Evolutionary conservation across 2,797 vertebrate species (phyloP).

Genomic region (Natrix natrix): DNA sequence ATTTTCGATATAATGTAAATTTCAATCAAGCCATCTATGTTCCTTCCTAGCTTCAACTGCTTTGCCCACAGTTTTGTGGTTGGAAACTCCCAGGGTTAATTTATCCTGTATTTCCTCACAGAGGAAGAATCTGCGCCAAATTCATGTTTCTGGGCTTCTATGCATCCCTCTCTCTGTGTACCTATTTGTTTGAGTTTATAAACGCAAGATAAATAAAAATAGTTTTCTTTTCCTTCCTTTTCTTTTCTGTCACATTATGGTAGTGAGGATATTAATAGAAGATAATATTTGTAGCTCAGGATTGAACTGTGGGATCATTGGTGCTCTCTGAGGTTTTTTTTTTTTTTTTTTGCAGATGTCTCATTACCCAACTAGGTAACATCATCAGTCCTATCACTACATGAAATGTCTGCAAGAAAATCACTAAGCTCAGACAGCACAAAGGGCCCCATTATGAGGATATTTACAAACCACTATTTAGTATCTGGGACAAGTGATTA

Average conservation of each 20-base stretch:
- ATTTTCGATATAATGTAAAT: fast-evolving
- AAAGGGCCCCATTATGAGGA: neutral
- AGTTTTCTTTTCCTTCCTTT: neutral
- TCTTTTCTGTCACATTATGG: neutral
- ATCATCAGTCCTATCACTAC: neutral
- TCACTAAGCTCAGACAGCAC: neutral
- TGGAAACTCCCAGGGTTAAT: neutral
- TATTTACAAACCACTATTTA: neutral
- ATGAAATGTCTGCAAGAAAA: neutral
- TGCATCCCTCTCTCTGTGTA: neutral
- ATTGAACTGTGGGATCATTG: neutral
- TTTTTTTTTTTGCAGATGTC: neutral
- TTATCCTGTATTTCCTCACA: neutral
- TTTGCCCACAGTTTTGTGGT: neutral
- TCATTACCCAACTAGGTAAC: neutral
- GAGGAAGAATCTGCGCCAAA: neutral
- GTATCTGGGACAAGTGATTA: neutral
- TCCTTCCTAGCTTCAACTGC: neutral
- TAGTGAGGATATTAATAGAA: neutral
- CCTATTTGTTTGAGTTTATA: neutral
- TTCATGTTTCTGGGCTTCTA: neutral
- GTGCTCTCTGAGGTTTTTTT: neutral
- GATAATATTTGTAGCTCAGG: neutral
- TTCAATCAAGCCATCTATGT: neutral
- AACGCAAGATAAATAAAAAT: neutral